A percentile compares a stretch with the other conserved stretches of the same genome.
Conservation (phyloP, 2,888 invertebrate genomes). For the Drosophila birchii region DNA sequence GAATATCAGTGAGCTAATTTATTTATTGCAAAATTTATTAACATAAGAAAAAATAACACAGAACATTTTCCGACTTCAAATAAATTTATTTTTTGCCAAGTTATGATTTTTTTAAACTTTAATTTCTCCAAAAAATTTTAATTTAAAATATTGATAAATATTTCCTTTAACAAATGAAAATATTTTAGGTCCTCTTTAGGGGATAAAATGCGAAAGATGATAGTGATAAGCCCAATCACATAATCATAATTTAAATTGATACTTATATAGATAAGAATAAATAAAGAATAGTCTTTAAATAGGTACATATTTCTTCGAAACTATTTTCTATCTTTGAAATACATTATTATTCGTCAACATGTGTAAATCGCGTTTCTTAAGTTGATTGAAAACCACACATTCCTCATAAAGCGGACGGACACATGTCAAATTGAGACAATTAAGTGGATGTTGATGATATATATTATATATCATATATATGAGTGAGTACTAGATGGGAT, state of each 20-base stretch:
- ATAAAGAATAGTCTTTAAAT: no score
- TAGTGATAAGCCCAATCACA: no score
- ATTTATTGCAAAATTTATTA: no score
- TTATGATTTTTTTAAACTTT: not conserved
- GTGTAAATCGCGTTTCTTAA: not conserved
- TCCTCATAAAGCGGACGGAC: constrained; percentile 22
- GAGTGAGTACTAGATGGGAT: constrained; percentile 12
- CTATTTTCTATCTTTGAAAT: not conserved
- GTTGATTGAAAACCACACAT: constrained; percentile 29
- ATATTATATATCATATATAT: constrained; percentile 27
- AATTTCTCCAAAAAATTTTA: no score
- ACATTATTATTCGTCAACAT: not conserved
- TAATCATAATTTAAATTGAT: no score
- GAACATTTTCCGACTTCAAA: not conserved
- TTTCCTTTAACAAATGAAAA: no score
- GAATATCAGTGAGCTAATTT: no score
- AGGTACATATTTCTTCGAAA: no score
- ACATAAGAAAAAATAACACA: not conserved
- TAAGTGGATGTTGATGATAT: constrained; percentile 21
- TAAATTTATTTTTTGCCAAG: not conserved
- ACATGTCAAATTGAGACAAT: constrained; percentile 24
- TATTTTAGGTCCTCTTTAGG: no score
- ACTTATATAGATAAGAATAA: no score
- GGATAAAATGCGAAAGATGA: no score
- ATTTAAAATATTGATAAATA: no score